Evolutionary conservation across 2,113 vertebrate genomes (phyloP).

Genomic region (Bambusicola thoracicus): DNA sequence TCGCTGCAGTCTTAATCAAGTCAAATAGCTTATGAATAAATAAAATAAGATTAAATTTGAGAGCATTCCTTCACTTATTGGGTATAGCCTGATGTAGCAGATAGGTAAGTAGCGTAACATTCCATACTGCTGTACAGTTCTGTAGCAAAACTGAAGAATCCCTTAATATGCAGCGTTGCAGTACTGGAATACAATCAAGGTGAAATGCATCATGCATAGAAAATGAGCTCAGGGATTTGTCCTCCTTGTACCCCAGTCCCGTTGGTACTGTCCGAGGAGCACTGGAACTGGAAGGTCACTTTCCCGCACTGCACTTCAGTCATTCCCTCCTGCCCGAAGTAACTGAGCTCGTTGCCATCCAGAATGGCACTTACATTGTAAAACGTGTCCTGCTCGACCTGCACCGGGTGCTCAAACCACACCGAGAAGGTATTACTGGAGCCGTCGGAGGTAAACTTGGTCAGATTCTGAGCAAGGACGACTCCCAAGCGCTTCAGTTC

Average conservation of each 20-base stretch:
- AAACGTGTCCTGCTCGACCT: slow-evolving; percentile 95
- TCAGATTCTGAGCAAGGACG: slow-evolving; percentile 88
- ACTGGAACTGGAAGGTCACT: slow-evolving; percentile 98
- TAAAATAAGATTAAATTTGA: slow-evolving; percentile 83
- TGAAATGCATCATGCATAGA: slow-evolving; percentile 88
- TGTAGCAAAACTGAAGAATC: slow-evolving; percentile 67
- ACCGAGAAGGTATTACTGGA: slow-evolving; percentile 92
- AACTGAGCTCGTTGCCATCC: slow-evolving; percentile 94
- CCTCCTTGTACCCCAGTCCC: slow-evolving; percentile 98
- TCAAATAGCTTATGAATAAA: slow-evolving; percentile 89
- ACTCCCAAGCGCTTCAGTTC: slow-evolving; percentile 93
- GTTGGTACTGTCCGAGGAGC: slow-evolving; percentile 98
- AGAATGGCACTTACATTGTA: slow-evolving; percentile 94
- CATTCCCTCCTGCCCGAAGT: slow-evolving; percentile 98
- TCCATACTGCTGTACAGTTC: slow-evolving; percentile 70
- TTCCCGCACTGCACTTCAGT: slow-evolving; percentile 95
- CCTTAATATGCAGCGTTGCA: slow-evolving; percentile 75
- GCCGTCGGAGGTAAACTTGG: slow-evolving; percentile 91
- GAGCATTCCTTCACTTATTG: slow-evolving; percentile 79
- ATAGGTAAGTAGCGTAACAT: slow-evolving; percentile 67
- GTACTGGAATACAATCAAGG: slow-evolving; percentile 72
- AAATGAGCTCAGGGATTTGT: slow-evolving; percentile 97
- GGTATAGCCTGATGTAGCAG: slow-evolving; percentile 74
- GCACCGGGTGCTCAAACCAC: slow-evolving; percentile 96
- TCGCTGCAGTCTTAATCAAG: slow-evolving; percentile 82